Percentiles rank a stretch among this genome's conserved stretches.
Conservation (phyloP, 2,888 invertebrate species). For the Autographa pulchrina region DNA sequence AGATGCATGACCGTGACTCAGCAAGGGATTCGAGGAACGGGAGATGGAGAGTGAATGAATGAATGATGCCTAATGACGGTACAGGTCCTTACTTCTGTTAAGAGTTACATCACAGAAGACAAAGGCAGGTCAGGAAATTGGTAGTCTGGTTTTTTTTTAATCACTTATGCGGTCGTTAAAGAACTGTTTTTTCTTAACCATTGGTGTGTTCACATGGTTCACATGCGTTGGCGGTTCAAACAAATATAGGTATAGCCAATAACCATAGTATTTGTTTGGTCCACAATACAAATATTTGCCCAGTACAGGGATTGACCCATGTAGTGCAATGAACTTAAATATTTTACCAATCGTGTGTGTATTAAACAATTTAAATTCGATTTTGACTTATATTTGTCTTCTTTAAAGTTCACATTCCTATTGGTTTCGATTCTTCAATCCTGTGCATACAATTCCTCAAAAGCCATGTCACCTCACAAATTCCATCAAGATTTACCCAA, state of each 20-base stretch:
- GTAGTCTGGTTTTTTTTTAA: background rate
- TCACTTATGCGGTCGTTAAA: too few species aligned
- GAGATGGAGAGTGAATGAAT: constrained; percentile 2
- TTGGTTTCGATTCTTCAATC: background rate
- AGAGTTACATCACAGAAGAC: background rate
- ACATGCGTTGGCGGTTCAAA: background rate
- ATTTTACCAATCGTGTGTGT: background rate
- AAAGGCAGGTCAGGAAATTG: background rate
- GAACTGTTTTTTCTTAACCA: too few species aligned
- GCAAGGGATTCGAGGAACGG: background rate
- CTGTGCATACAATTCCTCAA: background rate
- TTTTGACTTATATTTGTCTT: background rate
- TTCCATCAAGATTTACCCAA: background rate
- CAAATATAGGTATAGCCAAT: background rate
- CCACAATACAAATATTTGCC: background rate
- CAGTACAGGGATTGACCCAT: background rate
- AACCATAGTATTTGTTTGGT: too few species aligned
- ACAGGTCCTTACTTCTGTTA: too few species aligned
- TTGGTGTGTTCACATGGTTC: background rate
- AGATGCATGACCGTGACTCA: background rate
- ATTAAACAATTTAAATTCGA: background rate
- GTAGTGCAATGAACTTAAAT: background rate
- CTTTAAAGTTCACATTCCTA: background rate
- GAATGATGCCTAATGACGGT: background rate
- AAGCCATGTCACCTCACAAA: background rate